phyloP scores from a whole-genome alignment of 2,797 vertebrate species.

The Pangasius mekongensis region DNA sequence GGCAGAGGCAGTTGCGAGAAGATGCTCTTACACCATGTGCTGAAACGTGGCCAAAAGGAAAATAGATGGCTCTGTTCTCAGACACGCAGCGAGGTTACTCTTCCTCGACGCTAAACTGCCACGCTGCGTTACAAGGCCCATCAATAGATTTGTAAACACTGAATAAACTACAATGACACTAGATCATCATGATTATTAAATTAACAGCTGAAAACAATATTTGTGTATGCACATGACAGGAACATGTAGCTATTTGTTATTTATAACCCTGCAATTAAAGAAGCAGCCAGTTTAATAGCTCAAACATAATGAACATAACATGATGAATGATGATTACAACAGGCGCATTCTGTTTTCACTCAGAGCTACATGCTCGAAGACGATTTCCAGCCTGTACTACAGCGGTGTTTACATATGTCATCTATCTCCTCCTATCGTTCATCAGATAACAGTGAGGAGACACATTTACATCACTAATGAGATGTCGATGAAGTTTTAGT shows the following conservation, averaged over 20 bases:
- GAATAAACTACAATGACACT: background rate
- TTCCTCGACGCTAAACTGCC: conserved; percentile 20
- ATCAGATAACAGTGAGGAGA: conserved; percentile 1
- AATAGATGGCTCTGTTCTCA: conserved; percentile 50
- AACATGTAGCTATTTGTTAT: background rate
- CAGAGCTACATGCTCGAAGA: conserved; percentile 16
- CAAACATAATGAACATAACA: background rate
- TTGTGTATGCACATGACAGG: background rate
- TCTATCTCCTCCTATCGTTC: background rate
- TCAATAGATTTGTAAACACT: conserved; percentile 23
- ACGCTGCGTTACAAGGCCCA: conserved; percentile 16
- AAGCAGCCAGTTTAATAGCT: conserved; percentile 22
- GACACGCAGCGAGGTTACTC: conserved; percentile 35
- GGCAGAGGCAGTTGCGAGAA: conserved; percentile 32
- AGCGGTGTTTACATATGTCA: background rate
- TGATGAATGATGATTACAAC: conserved; percentile 27
- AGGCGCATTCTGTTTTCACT: conserved; percentile 5
- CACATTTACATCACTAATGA: conserved; percentile 4
- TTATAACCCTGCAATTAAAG: conserved; percentile 15
- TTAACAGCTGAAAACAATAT: conserved; percentile 11
- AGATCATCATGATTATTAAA: background rate
- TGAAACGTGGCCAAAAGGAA: conserved; percentile 44
- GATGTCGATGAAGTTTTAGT: background rate
- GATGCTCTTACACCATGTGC: conserved; percentile 38
- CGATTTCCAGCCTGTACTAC: background rate